Evolutionary conservation across 2,113 vertebrate species (phyloP), one percentile per base, ranked within the genome.

Genomic region (Jacana jacana): DNA sequence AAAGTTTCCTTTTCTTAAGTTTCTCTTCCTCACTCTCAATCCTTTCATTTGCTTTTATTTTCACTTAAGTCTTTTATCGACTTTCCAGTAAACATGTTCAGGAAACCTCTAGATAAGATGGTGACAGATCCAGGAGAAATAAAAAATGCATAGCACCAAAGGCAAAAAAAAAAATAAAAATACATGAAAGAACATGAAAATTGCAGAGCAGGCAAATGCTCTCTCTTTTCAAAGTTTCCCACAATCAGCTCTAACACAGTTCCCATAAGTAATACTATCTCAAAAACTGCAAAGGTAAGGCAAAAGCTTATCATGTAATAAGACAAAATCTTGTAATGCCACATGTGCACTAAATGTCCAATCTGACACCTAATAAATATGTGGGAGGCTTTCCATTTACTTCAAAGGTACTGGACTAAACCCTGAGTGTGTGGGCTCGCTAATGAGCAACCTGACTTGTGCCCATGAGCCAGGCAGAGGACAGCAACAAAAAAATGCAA

Each of bases 41-140:
- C 19, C 31, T 73, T 92, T 84, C 81, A 91, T 39, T 93, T 80
- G 5, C 6, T n/a, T 85, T 72, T 88, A 46, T 63, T 88, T 93
- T 58, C 49, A 83, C 9, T 76, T 70, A 27, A 0, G 0, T 40
- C 28, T 90, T 92, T 78, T 88, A 88, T 63, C 23, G 13, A 57
- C 20, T 76, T 86, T 57, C 39, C 58, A 76, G 51, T 84, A 94
- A 93, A 85, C 35, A 61, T 40, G 40, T 81, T 85, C 77, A 89
- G 85, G 80, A 96, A 95, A 81, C 20, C 46, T 63, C 88, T 81
- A 84, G 66, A 90, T 88, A 85, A 96, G 73, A n/a, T 18, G 33
- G 37, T 88, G 71, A 90, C 51, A 95, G 46, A 87, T 84, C 27
- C 35, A 90, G 37, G 48, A 88, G 42, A 83, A 57, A 91, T 91